Conservation (phyloP, 2,888 invertebrate species). For the Drosophila pseudotakahashii region DNA sequence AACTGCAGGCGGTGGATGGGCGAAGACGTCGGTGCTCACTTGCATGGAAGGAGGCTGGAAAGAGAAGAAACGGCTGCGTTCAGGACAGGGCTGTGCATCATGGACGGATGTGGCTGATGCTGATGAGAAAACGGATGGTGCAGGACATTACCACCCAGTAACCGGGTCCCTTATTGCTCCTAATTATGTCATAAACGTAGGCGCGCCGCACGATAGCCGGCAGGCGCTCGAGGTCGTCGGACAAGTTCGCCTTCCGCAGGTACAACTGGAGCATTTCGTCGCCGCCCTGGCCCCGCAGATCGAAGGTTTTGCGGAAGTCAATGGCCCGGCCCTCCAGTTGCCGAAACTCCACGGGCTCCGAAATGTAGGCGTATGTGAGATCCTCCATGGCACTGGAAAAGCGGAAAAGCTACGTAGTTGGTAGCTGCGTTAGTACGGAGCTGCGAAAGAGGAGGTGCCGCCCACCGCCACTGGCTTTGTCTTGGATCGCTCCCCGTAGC, state of each 20-base stretch:
- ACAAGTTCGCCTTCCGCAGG: slow-evolving; percentile 73
- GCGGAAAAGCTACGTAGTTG: slow-evolving; percentile 43
- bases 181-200: slow-evolving; percentile 81
- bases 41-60: slow-evolving; percentile 70
- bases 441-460: slow-evolving; percentile 20
- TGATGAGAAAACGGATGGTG: background rate
- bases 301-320: slow-evolving; percentile 80
- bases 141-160: slow-evolving; percentile 80
- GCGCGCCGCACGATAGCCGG: slow-evolving; percentile 74
- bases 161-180: slow-evolving; percentile 80
- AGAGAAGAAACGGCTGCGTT: slow-evolving; percentile 26
- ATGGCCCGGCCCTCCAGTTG: slow-evolving; percentile 72
- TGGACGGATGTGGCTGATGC: background rate
- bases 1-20: slow-evolving; percentile 62
- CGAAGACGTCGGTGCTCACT: slow-evolving; percentile 65
- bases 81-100: slow-evolving; percentile 11
- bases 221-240: slow-evolving; percentile 72
- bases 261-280: slow-evolving; percentile 81
- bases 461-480: slow-evolving; percentile 10
- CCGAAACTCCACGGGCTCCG: slow-evolving; percentile 77
- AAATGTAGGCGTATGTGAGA: slow-evolving; percentile 67
- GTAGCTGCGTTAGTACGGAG: slow-evolving; percentile 38
- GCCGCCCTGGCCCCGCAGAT: slow-evolving; percentile 75
- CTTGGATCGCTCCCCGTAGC: slow-evolving; percentile 12
- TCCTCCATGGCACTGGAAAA: slow-evolving; percentile 63